Evolutionary conservation across 2,113 vertebrate species (phyloP), one percentile per base, ranked within the genome.

Genomic region (Gymnobelideus leadbeateri): DNA sequence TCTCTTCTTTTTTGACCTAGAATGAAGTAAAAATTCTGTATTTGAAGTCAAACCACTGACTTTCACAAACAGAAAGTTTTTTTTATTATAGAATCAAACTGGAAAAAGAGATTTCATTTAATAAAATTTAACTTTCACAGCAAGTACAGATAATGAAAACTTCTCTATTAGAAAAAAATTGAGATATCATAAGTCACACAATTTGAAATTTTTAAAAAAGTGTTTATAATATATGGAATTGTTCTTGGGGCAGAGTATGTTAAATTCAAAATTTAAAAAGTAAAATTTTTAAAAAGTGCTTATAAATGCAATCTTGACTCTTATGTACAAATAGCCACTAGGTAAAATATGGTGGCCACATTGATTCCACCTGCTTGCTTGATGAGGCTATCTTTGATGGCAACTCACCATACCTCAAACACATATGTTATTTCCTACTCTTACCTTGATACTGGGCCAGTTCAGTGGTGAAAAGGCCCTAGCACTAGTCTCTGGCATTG

Each of bases 31-130:
- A 97, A 92, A 84, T 93, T 28, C 93, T 52, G 37, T 50, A 95
- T 91, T 51, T 96, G 52, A 97, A 95, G 93, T 51, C 43, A 92
- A 96, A 91, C 14, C 52, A 50, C 28, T 68, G 91, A 93, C 12
- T 55, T 96, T 95, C 96, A 91, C 43, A 77, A 31, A 92, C 91
- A 91, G 52, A 97, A 93, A 23, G 6, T 91, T 3, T 95, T 95
- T 5, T 68, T 97, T 21, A 77, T 57, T 52, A 57, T 24, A 77
- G 57, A 89, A 91, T 57, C 10, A 94, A 95, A 52, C n/a, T 92
- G 51, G 26, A 52, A 97, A 96, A 94, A 51, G 28, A 95, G 28
- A 12, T 31, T 89, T 96, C 55, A 95, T 89, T 93, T 91, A 89
- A 89, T 51, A 89, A 94, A 95, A 57, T 54, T 54, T 91, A 93